A percentile compares a stretch with the other conserved stretches of the same genome.
phyloP scores from a whole-genome alignment of 2,113 vertebrate species.

The Archocentrus centrarchus region DNA sequence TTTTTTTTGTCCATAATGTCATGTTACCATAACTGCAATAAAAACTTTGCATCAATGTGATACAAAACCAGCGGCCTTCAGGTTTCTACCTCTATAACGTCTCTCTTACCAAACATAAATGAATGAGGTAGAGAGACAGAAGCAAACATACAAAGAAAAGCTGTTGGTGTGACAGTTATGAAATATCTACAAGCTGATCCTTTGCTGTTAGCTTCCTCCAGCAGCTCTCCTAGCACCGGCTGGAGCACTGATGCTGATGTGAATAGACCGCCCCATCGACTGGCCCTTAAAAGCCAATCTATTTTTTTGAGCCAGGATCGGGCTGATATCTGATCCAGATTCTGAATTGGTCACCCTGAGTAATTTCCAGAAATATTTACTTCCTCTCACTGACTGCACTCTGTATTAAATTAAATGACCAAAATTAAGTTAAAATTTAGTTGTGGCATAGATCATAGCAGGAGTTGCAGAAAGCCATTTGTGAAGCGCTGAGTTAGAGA shows the following conservation, averaged over 20 bases:
- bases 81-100: background rate
- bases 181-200: background rate
- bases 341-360: background rate
- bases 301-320: background rate
- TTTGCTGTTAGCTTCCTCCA: background rate
- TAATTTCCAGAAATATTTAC: background rate
- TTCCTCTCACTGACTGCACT: accelerated
- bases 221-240: background rate
- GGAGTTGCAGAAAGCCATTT: background rate
- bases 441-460: background rate
- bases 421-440: background rate
- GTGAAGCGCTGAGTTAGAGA: background rate
- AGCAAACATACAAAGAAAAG: background rate
- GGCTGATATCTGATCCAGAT: background rate
- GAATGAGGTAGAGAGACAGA: too few relatives aligned
- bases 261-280: background rate
- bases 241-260: background rate
- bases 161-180: background rate
- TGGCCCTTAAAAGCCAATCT: background rate
- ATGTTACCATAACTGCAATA: background rate
- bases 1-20: background rate
- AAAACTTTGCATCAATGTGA: background rate
- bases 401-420: background rate
- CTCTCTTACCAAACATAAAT: background rate
- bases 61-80: background rate